phyloP scores from a whole-genome alignment of 2,113 vertebrate genomes.

The Phocoena phocoena region DNA sequence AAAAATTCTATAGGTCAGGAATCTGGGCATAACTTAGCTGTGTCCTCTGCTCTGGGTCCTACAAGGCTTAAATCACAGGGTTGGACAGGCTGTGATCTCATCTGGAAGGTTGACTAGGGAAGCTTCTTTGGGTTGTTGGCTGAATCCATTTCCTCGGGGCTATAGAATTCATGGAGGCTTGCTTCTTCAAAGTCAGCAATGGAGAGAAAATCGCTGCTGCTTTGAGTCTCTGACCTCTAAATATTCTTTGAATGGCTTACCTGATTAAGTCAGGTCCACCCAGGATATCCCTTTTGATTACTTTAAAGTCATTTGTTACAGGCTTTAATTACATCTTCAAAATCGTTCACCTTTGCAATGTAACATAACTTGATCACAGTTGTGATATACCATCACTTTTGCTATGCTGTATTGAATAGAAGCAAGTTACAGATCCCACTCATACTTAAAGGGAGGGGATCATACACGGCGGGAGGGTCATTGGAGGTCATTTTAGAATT shows the following conservation, averaged over 20 bases:
- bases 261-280: background rate
- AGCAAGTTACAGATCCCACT: background rate
- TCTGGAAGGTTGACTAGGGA: background rate
- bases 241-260: background rate
- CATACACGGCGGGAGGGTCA: background rate
- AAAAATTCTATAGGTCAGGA: background rate
- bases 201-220: background rate
- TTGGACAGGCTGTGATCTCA: background rate
- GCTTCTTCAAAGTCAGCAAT: background rate
- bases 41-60: background rate
- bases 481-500: background rate
- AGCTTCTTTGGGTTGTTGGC: background rate
- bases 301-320: background rate
- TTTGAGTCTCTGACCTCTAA: background rate
- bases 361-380: background rate
- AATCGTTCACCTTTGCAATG: background rate
- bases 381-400: background rate
- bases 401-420: background rate
- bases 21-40: background rate
- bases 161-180: background rate
- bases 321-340: background rate
- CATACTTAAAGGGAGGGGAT: background rate
- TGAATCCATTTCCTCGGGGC: background rate
- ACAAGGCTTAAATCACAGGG: background rate
- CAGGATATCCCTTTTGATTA: background rate